Evolutionary conservation across 2,797 vertebrate genomes (phyloP).

Genomic region (Perodicticus potto): DNA sequence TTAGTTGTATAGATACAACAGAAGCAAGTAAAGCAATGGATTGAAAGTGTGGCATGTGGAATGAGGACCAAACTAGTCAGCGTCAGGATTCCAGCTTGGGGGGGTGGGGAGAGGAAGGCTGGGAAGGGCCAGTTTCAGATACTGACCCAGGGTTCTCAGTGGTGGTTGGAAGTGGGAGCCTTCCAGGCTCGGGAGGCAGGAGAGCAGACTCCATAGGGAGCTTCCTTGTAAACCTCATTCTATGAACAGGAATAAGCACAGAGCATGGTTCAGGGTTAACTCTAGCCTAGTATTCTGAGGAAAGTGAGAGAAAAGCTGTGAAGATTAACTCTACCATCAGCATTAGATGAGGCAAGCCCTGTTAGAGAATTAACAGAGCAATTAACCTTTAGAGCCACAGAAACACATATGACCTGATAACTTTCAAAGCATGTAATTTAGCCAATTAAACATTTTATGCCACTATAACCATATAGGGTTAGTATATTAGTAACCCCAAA

Average conservation of each 20-base stretch:
- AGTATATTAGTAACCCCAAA: slow-evolving; percentile 68
- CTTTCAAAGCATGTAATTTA: slow-evolving; percentile 80
- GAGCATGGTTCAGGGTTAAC: not conserved
- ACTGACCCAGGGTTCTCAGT: not conserved
- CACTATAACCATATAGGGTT: slow-evolving; percentile 53
- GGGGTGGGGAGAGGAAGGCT: not conserved
- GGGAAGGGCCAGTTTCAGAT: not conserved
- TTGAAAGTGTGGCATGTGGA: not conserved
- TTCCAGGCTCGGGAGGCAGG: not conserved
- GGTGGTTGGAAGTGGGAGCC: not conserved
- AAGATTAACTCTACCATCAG: not conserved
- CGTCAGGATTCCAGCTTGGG: not conserved
- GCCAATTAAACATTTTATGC: slow-evolving; percentile 70
- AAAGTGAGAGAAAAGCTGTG: not conserved
- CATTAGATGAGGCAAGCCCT: not conserved
- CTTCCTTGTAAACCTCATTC: not conserved
- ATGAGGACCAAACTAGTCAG: not conserved
- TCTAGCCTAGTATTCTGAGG: not conserved
- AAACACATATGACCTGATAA: slow-evolving; percentile 67
- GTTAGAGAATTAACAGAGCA: slow-evolving; percentile 39
- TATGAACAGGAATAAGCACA: not conserved
- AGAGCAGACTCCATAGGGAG: not conserved
- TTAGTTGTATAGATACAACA: not conserved
- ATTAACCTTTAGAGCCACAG: slow-evolving; percentile 57
- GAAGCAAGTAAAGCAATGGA: not conserved